Base-by-base conservation (phyloP, 2,797 vertebrate species). In the Amphiprion clarkii region DNA sequence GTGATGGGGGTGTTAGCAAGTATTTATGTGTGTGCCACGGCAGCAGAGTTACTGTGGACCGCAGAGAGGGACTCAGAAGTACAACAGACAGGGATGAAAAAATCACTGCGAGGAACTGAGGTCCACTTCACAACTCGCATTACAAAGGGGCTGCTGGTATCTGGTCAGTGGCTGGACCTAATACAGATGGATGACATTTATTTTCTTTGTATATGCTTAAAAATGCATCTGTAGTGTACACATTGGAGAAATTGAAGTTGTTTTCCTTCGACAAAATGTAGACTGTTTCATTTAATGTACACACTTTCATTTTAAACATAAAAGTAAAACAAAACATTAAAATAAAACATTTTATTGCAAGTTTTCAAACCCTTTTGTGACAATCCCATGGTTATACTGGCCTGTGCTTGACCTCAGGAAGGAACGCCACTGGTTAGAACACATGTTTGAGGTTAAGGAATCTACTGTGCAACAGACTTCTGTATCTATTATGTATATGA, bases 1-100 rank as follows among this genome's bases (percentile, higher is more conserved):
- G 60, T 72, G 69, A 79, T 59, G 44, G 74, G 62, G 56, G 49
- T 55, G 80, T 73, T 57, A 44, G 70, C 44, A 72, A 56, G 57
- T 81, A 71, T 87, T 83, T 87, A 61, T 81, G 64, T 77, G 62
- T 71, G 5, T 72, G 69, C 60, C 64, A 76, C 0, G 2, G 29
- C 14, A 61, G 73, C 17, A 54, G 51, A 76, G 68, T 61, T 59
- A 65, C 60, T 56, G 46, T 31, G 51, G 10, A 79, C 21, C 56
- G 10, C 36, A 55, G 48, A 52, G 46, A 51, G 5, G 23, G 23
- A 58, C 56, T 53, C 8, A 19, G 29, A 53, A 66, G 65, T 36
- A 57, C n/a, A 62, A 67, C 11, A 62, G 42, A 11, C 5, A 60
- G 19, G 31, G 12, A 53, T 2, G 39, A 36, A 6, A 55, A 48